Conservation (phyloP, 1,140 invertebrate genomes). For the Gonioctena quinquepunctata region DNA sequence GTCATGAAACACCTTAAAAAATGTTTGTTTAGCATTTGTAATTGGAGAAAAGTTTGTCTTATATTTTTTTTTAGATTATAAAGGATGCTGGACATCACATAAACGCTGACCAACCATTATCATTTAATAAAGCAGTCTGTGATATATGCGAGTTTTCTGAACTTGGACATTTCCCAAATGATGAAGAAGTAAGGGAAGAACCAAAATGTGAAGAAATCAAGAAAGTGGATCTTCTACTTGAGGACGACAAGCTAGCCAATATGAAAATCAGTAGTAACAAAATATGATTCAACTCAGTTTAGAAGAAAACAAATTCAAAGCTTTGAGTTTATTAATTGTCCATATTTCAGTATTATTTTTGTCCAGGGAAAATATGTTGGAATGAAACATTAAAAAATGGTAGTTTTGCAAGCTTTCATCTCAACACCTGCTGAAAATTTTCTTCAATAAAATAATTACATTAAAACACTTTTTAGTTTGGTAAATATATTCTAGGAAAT, state of each 20-base stretch:
- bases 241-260: neutral
- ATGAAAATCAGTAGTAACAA: neutral
- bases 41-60: too few relatives aligned
- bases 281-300: too few relatives aligned
- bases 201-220: neutral
- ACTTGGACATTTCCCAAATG: neutral
- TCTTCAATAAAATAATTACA: too few relatives aligned
- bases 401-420: too few relatives aligned
- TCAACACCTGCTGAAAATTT: too few relatives aligned
- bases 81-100: constrained; percentile 94
- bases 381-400: too few relatives aligned
- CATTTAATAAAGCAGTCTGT: constrained; percentile 83
- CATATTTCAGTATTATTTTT: neutral
- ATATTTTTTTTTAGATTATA: constrained; percentile 69
- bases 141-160: constrained; percentile 71
- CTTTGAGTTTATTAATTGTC: neutral
- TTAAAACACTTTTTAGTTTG: too few relatives aligned
- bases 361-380: neutral
- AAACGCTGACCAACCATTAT: constrained; percentile 87
- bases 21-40: too few relatives aligned
- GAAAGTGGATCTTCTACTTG: neutral
- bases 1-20: too few relatives aligned
- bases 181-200: neutral
- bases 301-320: too few relatives aligned
- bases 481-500: too few relatives aligned